Evolutionary conservation across 2,797 vertebrate genomes (phyloP), one percentile per base, ranked within the genome.

Genomic region (Sparus aurata): DNA sequence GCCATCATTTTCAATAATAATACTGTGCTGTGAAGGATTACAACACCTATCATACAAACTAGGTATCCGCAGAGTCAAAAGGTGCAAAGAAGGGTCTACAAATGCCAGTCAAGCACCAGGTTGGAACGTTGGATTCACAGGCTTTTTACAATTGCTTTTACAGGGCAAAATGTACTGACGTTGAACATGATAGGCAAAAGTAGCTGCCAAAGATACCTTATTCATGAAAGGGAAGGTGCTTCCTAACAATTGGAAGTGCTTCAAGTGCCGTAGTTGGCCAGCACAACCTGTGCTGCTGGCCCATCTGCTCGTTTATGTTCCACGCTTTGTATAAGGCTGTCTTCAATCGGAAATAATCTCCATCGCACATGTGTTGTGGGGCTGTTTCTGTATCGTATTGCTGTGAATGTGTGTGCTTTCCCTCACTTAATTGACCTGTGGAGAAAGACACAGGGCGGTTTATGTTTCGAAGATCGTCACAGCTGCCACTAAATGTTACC

Each of bases 231-330:
- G 54, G 38, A 2, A 52, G 34, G 34, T 34, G 34, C 34, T 34
- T 34, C 34, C 34, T 9, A 66, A 41, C 22, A 27, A 10, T 10
- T 45, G 22, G 17, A 43, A 68, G 22, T 38, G 66, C 54, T 53
- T 46, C 1, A 4, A 5, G 22, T 50, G 25, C n/a, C 17, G 8
- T 34, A 34, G 34, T 17, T 13, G 46, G 23, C 17, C 17, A 9
- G 12, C 4, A 18, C 12, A 12, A 38, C 18, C 34, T 58, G 53
- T 30, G 30, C 12, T 9, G n/a, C 57, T 52, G 43, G 13, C 22
- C 49, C 38, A 55, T 55, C 22, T 49, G 49, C 61, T 67, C 55
- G 34, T 63, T 55, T 45, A 10, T 58, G 12, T 18, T 34, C 63
- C 45, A 43, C 50, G 54, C 38, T 66, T 69, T 45, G 34, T 43